A percentile compares a stretch with the other conserved stretches of the same genome.
Conservation (phyloP, 2,888 invertebrate genomes). For the Callyntrura guangdongensis region DNA sequence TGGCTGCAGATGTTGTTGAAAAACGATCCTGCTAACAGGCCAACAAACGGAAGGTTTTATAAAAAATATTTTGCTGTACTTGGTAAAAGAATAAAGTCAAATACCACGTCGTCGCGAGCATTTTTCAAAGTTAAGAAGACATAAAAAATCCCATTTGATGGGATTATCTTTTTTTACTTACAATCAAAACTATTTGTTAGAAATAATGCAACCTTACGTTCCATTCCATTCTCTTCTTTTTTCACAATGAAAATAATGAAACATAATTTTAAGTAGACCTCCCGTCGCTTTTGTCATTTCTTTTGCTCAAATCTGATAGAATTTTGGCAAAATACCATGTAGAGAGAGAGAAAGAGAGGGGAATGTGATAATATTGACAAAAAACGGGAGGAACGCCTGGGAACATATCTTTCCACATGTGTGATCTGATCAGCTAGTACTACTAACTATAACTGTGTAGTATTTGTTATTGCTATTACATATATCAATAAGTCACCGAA, state of each 20-base stretch:
- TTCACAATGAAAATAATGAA: neutral
- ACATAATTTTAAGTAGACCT: neutral
- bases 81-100: too few relatives aligned
- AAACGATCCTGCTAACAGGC: too few relatives aligned
- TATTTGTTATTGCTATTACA: too few relatives aligned
- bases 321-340: neutral
- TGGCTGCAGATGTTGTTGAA: too few relatives aligned
- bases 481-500: slow-evolving; percentile 62
- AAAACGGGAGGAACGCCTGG: neutral
- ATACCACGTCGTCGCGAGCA: too few relatives aligned
- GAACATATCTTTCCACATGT: neutral
- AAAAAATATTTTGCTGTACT: too few relatives aligned
- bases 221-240: neutral
- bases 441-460: too few relatives aligned
- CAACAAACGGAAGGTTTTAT: too few relatives aligned
- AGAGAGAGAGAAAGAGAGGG: too few relatives aligned
- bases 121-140: neutral
- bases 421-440: neutral
- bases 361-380: neutral
- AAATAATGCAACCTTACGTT: neutral
- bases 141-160: neutral
- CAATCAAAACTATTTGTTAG: neutral
- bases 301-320: neutral
- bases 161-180: neutral
- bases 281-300: neutral